These are phyloP conservation scores for Drosophila mimica DNA, from an alignment of 2,888 invertebrate genomes.

Conservation along the genomic window DNA sequence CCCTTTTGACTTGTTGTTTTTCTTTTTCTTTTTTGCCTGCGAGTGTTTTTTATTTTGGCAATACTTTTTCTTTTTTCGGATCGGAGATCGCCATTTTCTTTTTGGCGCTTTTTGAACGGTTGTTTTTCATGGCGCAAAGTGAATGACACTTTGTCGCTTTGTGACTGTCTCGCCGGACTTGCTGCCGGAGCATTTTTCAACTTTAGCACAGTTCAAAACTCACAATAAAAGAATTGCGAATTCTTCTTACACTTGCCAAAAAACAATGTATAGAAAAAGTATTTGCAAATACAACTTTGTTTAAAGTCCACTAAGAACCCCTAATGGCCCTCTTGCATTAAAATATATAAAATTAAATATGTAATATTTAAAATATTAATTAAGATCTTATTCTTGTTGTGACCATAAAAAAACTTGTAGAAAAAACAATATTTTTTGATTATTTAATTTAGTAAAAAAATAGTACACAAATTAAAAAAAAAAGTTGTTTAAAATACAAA, in stretches of 20 bases:
- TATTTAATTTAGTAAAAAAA: background rate
- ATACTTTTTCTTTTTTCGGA: conserved; percentile 52
- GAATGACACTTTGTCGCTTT: conserved; percentile 56
- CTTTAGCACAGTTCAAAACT: conserved; percentile 17
- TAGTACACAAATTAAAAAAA: background rate
- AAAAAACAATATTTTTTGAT: background rate
- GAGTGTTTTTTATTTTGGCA: conserved; percentile 32
- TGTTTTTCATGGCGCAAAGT: conserved; percentile 44
- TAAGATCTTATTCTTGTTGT: background rate
- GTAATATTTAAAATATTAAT: background rate
- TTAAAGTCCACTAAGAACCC: background rate
- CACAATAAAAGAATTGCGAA: background rate
- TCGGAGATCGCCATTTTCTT: conserved; percentile 48
- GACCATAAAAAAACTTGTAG: background rate
- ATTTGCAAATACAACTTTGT: too few species aligned
- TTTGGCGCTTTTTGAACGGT: conserved; percentile 34
- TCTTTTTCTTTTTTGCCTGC: conserved; percentile 5
- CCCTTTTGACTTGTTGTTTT: conserved; percentile 9
- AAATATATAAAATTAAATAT: background rate
- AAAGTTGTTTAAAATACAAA: background rate
- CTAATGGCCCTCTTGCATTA: background rate
- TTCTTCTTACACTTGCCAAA: background rate
- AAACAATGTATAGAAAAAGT: background rate
- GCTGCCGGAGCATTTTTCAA: conserved; percentile 19
- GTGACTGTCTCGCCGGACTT: background rate